A percentile compares a stretch with the other conserved stretches of the same genome.
Evolutionary conservation across 2,888 invertebrate species (phyloP).

Genomic region (Stratiomys singularior): DNA sequence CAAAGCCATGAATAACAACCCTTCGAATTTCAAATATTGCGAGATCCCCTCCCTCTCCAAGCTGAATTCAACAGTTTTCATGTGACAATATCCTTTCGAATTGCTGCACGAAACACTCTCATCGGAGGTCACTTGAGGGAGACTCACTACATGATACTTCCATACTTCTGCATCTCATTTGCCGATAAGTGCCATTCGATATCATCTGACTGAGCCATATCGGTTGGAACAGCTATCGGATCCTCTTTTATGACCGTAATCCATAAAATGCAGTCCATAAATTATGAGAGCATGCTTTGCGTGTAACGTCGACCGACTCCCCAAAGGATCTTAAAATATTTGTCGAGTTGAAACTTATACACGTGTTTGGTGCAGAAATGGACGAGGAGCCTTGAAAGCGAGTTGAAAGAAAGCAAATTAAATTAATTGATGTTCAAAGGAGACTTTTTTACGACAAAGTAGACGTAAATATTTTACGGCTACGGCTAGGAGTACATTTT

Average conservation of each 20-base stretch:
- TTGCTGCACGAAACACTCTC: background rate
- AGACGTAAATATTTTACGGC: constrained; percentile 21
- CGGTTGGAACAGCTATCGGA: constrained; percentile 6
- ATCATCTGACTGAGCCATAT: background rate
- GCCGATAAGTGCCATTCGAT: constrained; percentile 21
- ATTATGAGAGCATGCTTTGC: constrained; percentile 30
- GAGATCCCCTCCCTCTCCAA: too few relatives aligned
- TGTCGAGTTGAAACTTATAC: background rate
- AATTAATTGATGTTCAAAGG: constrained; percentile 34
- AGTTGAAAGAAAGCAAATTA: constrained; percentile 1
- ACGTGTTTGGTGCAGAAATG: background rate
- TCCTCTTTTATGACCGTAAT: constrained; percentile 28
- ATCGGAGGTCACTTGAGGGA: background rate
- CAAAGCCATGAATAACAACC: too few relatives aligned
- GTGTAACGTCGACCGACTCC: constrained; percentile 14
- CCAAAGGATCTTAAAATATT: background rate
- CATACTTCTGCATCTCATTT: constrained; percentile 1
- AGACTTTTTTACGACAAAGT: background rate
- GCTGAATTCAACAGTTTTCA: background rate
- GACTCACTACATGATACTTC: constrained; percentile 1
- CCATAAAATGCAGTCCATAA: constrained; percentile 41
- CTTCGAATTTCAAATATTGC: background rate
- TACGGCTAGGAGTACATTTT: background rate
- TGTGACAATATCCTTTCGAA: background rate
- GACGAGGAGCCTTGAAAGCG: background rate